These are phyloP conservation scores for Emydura subglobosa DNA, from an alignment of 2,113 vertebrate species.

Conservation along the genomic window DNA sequence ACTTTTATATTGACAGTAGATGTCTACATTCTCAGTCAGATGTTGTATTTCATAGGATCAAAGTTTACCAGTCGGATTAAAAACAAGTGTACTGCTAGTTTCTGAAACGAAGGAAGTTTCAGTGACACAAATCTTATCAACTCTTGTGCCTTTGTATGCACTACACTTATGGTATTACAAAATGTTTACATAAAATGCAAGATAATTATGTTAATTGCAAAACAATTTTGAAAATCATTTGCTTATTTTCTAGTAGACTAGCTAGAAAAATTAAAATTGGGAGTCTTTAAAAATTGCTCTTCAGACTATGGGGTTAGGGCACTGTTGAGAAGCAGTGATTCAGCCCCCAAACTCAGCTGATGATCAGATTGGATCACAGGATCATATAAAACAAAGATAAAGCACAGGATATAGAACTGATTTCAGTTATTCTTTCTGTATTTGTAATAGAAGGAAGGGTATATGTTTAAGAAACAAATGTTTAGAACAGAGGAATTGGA, in stretches of 20 bases:
- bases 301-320: neutral
- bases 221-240: conserved; percentile 1
- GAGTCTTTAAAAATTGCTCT: neutral
- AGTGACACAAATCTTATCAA: conserved; percentile 39
- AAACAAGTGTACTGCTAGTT: neutral
- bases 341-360: neutral
- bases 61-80: neutral
- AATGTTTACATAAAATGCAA: conserved; percentile 69
- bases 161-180: conserved; percentile 35
- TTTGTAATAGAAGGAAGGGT: neutral
- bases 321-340: neutral
- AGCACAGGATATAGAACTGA: neutral
- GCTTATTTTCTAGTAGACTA: conserved; percentile 1
- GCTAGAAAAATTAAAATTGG: neutral
- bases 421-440: neutral
- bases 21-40: neutral
- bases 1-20: neutral
- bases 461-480: neutral
- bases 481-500: neutral
- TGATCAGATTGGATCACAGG: neutral
- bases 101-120: conserved; percentile 56
- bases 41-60: conserved; percentile 19
- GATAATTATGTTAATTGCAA: conserved; percentile 10
- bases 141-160: conserved; percentile 75
- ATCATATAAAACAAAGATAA: neutral